These are phyloP conservation scores for Heliothis virescens DNA, from an alignment of 1,140 invertebrate species.

Conservation along the genomic window DNA sequence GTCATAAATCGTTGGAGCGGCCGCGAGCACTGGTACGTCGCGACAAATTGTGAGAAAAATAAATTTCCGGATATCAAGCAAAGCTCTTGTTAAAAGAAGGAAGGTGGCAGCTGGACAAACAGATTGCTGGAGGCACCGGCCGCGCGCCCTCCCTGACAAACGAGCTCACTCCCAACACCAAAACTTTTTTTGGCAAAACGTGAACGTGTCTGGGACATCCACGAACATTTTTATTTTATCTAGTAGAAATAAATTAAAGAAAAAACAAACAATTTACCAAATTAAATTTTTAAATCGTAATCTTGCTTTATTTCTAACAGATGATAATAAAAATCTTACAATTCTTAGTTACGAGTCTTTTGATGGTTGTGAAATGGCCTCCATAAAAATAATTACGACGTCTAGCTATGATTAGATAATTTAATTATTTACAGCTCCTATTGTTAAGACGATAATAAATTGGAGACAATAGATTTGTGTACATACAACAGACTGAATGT, in stretches of 20 bases:
- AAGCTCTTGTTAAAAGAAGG: constrained; percentile 79
- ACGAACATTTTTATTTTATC: not conserved
- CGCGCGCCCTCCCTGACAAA: constrained; percentile 66
- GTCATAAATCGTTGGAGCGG: constrained; percentile 50
- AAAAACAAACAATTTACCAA: not conserved
- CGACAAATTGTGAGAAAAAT: constrained; percentile 67
- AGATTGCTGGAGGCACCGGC: constrained; percentile 66
- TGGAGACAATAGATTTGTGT: constrained; percentile 21
- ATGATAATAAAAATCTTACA: constrained; percentile 41
- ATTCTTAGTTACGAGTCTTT: constrained; percentile 30
- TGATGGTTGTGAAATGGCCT: constrained; percentile 26
- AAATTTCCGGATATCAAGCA: constrained; percentile 74
- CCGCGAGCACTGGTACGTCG: constrained; percentile 49
- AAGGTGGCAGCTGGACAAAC: constrained; percentile 80
- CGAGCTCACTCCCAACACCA: constrained; percentile 66
- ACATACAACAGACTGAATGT: not conserved
- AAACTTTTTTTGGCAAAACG: constrained; percentile 67
- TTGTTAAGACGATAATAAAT: constrained; percentile 18
- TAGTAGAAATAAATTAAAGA: not conserved
- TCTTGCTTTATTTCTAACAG: constrained; percentile 28
- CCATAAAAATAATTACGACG: constrained; percentile 35
- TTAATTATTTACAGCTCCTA: constrained; percentile 40
- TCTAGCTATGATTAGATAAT: constrained; percentile 35
- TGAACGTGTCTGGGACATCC: constrained; percentile 36
- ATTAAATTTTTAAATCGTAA: not conserved